Evolutionary conservation across 2,888 invertebrate species (phyloP).

Genomic region (Lissonota sp.): DNA sequence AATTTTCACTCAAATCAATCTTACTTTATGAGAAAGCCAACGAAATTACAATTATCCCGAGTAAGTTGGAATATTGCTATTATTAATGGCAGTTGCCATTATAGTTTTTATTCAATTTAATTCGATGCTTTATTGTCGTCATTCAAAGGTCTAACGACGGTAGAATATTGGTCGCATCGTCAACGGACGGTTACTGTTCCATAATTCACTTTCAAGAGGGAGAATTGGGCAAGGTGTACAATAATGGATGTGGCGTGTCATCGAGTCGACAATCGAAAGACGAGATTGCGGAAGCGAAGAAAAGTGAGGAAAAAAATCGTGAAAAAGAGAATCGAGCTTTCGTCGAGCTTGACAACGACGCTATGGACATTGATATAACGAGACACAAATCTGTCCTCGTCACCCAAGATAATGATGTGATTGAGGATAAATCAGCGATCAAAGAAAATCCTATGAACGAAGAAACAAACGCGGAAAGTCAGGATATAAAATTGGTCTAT

Average conservation of each 20-base stretch:
- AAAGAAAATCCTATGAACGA: constrained; percentile 24
- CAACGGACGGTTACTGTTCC: constrained; percentile 96
- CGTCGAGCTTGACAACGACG: constrained; percentile 75
- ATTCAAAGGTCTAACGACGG: constrained; percentile 90
- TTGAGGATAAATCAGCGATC: constrained; percentile 37
- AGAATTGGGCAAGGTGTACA: constrained; percentile 89
- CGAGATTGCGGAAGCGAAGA: constrained; percentile 13
- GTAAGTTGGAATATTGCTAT: too few species aligned
- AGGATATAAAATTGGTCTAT: constrained; percentile 87
- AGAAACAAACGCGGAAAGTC: constrained; percentile 83
- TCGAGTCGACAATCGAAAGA: constrained; percentile 20
- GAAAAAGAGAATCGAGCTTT: constrained; percentile 46
- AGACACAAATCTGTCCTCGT: constrained; percentile 47
- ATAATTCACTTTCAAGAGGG: constrained; percentile 90
- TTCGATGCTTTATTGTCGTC: constrained; percentile 13
- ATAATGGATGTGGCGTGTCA: constrained; percentile 78
- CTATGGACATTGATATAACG: constrained; percentile 79
- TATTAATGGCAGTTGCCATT: too few species aligned
- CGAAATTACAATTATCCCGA: too few species aligned
- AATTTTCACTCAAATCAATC: too few species aligned
- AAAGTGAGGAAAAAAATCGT: not conserved
- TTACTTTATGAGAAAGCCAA: too few species aligned
- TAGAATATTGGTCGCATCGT: constrained; percentile 90
- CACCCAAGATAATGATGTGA: constrained; percentile 4
- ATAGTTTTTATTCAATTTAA: not conserved